phyloP scores from a whole-genome alignment of 1,140 invertebrate genomes.

The Panulirus ornatus region DNA sequence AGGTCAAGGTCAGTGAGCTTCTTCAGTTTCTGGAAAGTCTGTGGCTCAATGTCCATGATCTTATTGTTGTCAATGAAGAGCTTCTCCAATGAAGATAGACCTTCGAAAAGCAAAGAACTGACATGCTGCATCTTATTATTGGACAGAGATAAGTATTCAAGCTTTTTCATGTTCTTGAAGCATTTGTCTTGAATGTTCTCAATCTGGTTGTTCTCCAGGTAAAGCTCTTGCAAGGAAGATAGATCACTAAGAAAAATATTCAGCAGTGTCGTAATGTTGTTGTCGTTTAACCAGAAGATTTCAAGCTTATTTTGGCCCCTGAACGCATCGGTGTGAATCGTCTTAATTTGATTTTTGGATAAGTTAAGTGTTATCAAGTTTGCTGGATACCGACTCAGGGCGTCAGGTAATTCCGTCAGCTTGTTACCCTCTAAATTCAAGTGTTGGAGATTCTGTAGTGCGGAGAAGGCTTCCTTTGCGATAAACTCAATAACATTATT shows the following conservation, averaged over 20 bases:
- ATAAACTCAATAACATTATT: conserved; percentile 90
- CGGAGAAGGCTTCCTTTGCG: conserved; percentile 89
- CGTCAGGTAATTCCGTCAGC: conserved; percentile 87
- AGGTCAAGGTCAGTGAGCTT: conserved; percentile 82
- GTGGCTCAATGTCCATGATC: conserved; percentile 81
- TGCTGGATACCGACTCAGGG: conserved; percentile 84
- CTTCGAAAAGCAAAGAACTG: conserved; percentile 71
- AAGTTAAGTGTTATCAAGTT: conserved; percentile 91
- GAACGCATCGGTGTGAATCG: conserved; percentile 88
- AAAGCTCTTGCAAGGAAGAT: conserved; percentile 63
- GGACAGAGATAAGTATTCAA: conserved; percentile 69
- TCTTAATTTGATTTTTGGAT: conserved; percentile 88
- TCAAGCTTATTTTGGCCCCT: conserved; percentile 88
- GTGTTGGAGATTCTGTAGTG: conserved; percentile 89
- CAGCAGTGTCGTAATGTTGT: conserved; percentile 79
- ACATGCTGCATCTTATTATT: conserved; percentile 74
- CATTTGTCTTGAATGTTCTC: conserved; percentile 68
- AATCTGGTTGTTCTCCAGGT: conserved; percentile 74
- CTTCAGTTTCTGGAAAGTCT: conserved; percentile 76
- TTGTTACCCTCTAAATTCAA: conserved; percentile 92
- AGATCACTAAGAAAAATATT: conserved; percentile 70
- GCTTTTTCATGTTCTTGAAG: conserved; percentile 66
- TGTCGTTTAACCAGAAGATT: conserved; percentile 92
- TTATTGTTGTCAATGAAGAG: conserved; percentile 79
- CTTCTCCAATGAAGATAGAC: conserved; percentile 60